phyloP scores from a whole-genome alignment of 2,888 invertebrate genomes.

The Eupithecia exiguata region DNA sequence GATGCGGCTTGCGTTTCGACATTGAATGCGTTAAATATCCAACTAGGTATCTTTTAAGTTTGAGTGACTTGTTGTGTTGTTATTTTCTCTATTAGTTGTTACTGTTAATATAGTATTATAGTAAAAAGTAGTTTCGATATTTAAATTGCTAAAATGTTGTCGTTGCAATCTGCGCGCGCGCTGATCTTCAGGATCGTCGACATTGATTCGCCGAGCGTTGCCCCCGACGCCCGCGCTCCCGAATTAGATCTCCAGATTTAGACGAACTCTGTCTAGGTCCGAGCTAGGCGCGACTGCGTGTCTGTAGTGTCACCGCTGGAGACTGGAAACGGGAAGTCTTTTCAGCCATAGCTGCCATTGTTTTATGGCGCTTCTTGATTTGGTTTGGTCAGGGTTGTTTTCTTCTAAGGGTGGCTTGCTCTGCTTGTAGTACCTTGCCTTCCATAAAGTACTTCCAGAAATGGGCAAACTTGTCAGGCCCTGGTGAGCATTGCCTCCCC shows the following conservation, averaged over 20 bases:
- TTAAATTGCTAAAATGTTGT: neutral
- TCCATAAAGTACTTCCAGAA: neutral
- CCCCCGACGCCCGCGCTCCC: constrained; percentile 20
- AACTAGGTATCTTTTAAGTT: neutral
- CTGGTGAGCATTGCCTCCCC: neutral
- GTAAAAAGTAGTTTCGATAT: too few species aligned
- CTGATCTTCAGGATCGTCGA: constrained; percentile 5
- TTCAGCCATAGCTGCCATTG: too few species aligned
- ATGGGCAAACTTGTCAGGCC: neutral
- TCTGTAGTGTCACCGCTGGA: neutral
- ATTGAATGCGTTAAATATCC: neutral
- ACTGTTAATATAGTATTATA: too few species aligned
- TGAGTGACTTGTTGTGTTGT: neutral
- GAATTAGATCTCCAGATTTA: constrained; percentile 25
- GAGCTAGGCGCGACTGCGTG: neutral
- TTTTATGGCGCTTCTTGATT: too few species aligned
- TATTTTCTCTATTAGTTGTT: neutral
- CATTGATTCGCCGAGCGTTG: constrained; percentile 11
- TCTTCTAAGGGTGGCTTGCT: neutral
- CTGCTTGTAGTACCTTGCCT: too few species aligned
- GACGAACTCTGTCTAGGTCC: constrained; percentile 19
- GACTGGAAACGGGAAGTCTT: neutral
- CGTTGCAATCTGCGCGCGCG: neutral
- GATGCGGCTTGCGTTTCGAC: neutral
- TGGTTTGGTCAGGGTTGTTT: neutral